Conservation (phyloP, 1,140 invertebrate species). For the Hyles vespertilio region DNA sequence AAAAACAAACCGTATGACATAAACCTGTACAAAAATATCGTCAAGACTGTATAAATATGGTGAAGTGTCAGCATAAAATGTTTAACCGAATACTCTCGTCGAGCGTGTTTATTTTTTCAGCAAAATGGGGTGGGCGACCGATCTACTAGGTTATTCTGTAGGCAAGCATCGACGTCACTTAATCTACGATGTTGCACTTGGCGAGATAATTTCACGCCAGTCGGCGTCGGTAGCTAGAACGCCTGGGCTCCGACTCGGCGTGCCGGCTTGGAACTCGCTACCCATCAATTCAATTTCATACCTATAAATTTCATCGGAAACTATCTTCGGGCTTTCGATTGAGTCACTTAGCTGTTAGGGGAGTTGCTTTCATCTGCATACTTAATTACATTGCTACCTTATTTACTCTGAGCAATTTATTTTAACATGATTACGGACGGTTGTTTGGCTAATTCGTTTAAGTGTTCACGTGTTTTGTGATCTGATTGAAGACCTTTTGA, state of each 20-base stretch:
- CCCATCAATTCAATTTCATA: slow-evolving; percentile 63
- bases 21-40: too few relatives aligned
- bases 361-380: slow-evolving; percentile 9
- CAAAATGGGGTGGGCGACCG: slow-evolving; percentile 48
- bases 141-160: slow-evolving; percentile 42
- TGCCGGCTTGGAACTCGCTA: slow-evolving; percentile 34
- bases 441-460: too few relatives aligned
- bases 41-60: too few relatives aligned
- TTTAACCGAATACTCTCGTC: neutral
- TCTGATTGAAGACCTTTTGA: too few relatives aligned
- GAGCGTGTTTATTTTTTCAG: slow-evolving; percentile 39
- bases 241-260: neutral
- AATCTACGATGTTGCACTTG: slow-evolving; percentile 59
- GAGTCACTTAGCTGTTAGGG: slow-evolving; percentile 4
- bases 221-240: slow-evolving; percentile 25
- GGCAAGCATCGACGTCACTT: slow-evolving; percentile 49
- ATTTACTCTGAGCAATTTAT: too few relatives aligned
- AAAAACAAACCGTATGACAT: too few relatives aligned
- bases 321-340: slow-evolving; percentile 14
- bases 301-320: slow-evolving; percentile 49
- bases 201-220: slow-evolving; percentile 58
- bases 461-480: too few relatives aligned
- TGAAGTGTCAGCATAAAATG: slow-evolving; percentile 1
- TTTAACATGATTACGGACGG: too few relatives aligned
- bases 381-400: neutral